These are phyloP conservation scores for Oreonectes daqikongensis DNA, from an alignment of 2,797 vertebrate genomes.

Conservation along the genomic window DNA sequence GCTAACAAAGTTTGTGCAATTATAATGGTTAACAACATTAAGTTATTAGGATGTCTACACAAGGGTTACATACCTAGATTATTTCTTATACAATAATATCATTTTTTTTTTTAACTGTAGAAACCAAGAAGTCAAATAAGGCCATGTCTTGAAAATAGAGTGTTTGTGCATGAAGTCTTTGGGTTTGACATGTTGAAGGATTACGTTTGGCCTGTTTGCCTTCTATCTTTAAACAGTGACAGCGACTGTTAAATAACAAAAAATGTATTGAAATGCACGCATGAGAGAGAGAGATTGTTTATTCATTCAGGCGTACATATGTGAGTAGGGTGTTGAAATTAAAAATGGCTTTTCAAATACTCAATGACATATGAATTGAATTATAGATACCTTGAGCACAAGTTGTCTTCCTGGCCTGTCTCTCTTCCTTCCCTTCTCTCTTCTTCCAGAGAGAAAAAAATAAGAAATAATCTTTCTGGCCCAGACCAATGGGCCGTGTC, in stretches of 20 bases:
- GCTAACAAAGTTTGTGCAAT: background rate
- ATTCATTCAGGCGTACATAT: slow-evolving; percentile 17
- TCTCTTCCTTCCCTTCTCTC: slow-evolving; percentile 13
- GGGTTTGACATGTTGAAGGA: slow-evolving; percentile 10
- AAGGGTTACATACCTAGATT: no score
- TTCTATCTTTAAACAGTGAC: slow-evolving; percentile 15
- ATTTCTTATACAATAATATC: no score
- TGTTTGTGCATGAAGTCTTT: background rate
- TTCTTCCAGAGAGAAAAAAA: slow-evolving; percentile 9
- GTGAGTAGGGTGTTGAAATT: slow-evolving; percentile 15
- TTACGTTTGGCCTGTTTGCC: slow-evolving; percentile 1
- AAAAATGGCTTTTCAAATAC: slow-evolving; percentile 36
- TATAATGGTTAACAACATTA: background rate
- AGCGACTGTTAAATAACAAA: slow-evolving; percentile 6
- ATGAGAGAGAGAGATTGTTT: background rate
- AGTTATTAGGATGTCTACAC: no score
- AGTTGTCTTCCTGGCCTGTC: slow-evolving; percentile 21
- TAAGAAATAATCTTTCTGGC: slow-evolving; percentile 36
- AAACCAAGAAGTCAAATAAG: background rate
- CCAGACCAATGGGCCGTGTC: slow-evolving; percentile 26
- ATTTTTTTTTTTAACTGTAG: background rate
- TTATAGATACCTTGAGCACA: slow-evolving; percentile 18
- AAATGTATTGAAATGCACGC: slow-evolving; percentile 2
- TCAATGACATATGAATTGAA: slow-evolving; percentile 32
- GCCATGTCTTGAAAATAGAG: background rate